A percentile compares a stretch with the other conserved stretches of the same genome.
Evolutionary conservation across 1,140 invertebrate species (phyloP).

Genomic region (Xylocopa sonorina): DNA sequence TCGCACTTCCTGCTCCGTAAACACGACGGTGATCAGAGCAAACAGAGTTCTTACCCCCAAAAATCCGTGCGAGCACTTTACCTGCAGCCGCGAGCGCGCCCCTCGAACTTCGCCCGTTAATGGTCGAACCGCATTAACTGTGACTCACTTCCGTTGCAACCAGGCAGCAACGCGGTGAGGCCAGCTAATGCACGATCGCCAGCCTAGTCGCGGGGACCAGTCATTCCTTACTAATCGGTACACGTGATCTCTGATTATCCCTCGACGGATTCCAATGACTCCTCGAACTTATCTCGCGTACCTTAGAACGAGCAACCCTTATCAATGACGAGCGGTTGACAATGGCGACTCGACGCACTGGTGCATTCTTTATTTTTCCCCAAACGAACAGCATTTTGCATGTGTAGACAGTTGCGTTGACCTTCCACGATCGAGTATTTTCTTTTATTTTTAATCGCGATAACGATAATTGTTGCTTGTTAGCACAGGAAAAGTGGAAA

Average conservation of each 20-base stretch:
- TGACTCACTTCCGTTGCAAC: conserved; percentile 54
- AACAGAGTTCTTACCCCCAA: neutral
- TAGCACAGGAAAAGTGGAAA: too few relatives aligned
- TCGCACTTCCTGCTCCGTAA: neutral
- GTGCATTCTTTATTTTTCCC: too few relatives aligned
- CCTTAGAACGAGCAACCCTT: conserved; percentile 23
- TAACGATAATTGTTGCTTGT: too few relatives aligned
- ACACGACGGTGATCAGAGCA: neutral
- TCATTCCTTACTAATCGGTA: conserved; percentile 43
- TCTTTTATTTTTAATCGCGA: too few relatives aligned
- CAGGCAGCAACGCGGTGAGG: too few relatives aligned
- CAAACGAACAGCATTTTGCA: too few relatives aligned
- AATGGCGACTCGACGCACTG: neutral
- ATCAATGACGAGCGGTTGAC: conserved; percentile 11
- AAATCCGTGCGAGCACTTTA: neutral
- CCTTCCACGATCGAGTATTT: too few relatives aligned
- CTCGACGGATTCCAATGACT: conserved; percentile 38
- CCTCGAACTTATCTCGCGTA: neutral
- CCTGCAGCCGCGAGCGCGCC: neutral
- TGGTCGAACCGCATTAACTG: conserved; percentile 18
- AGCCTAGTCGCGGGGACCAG: conserved; percentile 15
- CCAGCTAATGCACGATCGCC: conserved; percentile 55
- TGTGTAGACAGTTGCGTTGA: too few relatives aligned
- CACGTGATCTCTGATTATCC: conserved; percentile 39
- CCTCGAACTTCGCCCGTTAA: conserved; percentile 32